Percentiles rank a stretch among this genome's conserved stretches.
Conservation (phyloP, 2,888 invertebrate species). For the Nephrotoma appendiculata region DNA sequence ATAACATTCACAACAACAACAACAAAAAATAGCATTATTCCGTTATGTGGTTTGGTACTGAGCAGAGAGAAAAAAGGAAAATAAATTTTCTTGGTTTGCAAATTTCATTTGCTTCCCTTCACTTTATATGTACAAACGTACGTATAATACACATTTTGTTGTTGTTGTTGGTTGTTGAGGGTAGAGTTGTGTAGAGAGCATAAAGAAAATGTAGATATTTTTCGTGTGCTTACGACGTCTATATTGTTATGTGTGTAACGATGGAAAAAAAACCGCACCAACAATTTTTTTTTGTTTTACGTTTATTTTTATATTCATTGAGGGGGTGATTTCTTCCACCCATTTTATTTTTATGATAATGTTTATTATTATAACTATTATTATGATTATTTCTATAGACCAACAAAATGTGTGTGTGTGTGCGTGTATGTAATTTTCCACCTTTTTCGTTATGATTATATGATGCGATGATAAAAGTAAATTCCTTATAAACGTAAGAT, state of each 20-base stretch:
- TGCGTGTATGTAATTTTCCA: background rate
- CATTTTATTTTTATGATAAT: slow-evolving; percentile 3
- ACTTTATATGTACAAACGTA: background rate
- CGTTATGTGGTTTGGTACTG: background rate
- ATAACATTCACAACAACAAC: background rate
- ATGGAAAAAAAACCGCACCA: slow-evolving; percentile 1
- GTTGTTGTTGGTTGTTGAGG: background rate
- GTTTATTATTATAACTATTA: slow-evolving; percentile 1
- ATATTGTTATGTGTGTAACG: slow-evolving; percentile 4
- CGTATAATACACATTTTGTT: background rate
- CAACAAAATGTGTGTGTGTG: background rate
- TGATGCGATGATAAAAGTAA: background rate
- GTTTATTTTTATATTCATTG: background rate
- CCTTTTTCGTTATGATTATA: background rate
- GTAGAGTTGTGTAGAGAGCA: background rate
- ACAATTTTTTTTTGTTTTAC: background rate
- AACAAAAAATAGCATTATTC: background rate
- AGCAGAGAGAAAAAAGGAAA: background rate
- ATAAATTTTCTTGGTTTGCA: background rate
- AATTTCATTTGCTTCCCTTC: background rate
- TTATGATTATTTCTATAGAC: slow-evolving; percentile 2
- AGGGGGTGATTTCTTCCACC: slow-evolving; percentile 1
- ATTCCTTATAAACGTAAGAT: background rate
- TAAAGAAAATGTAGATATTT: background rate
- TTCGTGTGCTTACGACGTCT: slow-evolving; percentile 1